Evolutionary conservation across 2,888 invertebrate species (phyloP), one percentile per base, ranked within the genome.

Genomic region (Halictus ligatus): DNA sequence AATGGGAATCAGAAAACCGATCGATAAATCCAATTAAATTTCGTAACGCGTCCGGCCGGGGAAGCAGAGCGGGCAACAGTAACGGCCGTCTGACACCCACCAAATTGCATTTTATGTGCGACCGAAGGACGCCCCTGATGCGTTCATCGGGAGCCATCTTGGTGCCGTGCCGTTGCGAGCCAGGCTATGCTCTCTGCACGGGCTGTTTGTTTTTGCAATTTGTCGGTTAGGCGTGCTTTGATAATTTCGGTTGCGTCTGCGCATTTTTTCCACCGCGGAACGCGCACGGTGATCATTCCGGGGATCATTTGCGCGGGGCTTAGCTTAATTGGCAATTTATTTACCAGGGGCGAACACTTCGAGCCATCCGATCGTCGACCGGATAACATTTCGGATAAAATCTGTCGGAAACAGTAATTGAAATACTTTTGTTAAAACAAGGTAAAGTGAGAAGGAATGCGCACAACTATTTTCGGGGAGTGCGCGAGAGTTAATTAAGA

Each of bases 21-120:
- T 94, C 94, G 93, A 95, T 95, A 94, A 94, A 94, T 94, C 92
- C 94, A 95, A 95, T 94, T 94, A 94, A 94, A 94, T 94, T 94
- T 93, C 90, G 92, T 93, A 93, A 93, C 92, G 90, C 90, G 89
- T 83, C 84, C 88, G 90, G 90, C 88, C 84, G 83, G 87, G 88
- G 90, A 78, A 78, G 87, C 88, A 83, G 84, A 75, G 78, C 71
- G 74, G 83, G 85, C 80, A 79, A 84, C 79, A 81, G 84, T 81
- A 84, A 81, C 82, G 84, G 83, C 76, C 88, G 82, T 88, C 89
- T 91, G 91, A 90, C 91, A 92, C 90, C 91, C 90, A 88, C 91
- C 88, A 93, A 93, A 94, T 93, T 94, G 91, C 93, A 92, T 93
- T 93, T 94, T 93, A 92, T 90, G 92, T 89, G 88, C 89, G 83